Percentiles rank a stretch among this genome's conserved stretches.
phyloP scores from a whole-genome alignment of 1,140 invertebrate species.

The Elymnias hypermnestra region DNA sequence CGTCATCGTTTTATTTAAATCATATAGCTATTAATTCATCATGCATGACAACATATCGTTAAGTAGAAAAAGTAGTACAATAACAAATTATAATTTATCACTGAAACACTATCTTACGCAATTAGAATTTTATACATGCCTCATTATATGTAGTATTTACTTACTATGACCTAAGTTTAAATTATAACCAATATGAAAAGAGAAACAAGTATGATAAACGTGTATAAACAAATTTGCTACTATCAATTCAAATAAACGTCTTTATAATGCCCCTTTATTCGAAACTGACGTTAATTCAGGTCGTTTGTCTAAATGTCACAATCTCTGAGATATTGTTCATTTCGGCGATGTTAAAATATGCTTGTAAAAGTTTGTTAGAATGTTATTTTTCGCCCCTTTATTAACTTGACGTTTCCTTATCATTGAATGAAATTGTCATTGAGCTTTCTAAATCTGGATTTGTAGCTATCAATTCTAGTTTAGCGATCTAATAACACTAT shows the following conservation, averaged over 20 bases:
- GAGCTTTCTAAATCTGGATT: conserved; percentile 20
- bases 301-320: conserved; percentile 14
- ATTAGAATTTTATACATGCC: too few relatives aligned
- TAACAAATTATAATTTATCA: too few relatives aligned
- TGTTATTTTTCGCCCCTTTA: conserved; percentile 39
- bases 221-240: neutral
- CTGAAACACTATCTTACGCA: too few relatives aligned
- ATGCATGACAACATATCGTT: too few relatives aligned
- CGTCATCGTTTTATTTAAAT: too few relatives aligned
- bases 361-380: conserved; percentile 26
- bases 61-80: too few relatives aligned
- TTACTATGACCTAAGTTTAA: too few relatives aligned
- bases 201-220: too few relatives aligned
- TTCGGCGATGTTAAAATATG: conserved; percentile 23
- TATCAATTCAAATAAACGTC: conserved; percentile 5
- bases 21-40: too few relatives aligned
- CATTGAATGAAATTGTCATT: conserved; percentile 28
- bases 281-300: conserved; percentile 11
- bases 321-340: conserved; percentile 18
- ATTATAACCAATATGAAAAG: too few relatives aligned
- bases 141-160: too few relatives aligned
- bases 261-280: conserved; percentile 3
- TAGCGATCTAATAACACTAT: conserved; percentile 6
- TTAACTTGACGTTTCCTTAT: conserved; percentile 33
- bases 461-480: conserved; percentile 14